Conservation (phyloP, 2,113 vertebrate species). For the Tragelaphus scriptus region DNA sequence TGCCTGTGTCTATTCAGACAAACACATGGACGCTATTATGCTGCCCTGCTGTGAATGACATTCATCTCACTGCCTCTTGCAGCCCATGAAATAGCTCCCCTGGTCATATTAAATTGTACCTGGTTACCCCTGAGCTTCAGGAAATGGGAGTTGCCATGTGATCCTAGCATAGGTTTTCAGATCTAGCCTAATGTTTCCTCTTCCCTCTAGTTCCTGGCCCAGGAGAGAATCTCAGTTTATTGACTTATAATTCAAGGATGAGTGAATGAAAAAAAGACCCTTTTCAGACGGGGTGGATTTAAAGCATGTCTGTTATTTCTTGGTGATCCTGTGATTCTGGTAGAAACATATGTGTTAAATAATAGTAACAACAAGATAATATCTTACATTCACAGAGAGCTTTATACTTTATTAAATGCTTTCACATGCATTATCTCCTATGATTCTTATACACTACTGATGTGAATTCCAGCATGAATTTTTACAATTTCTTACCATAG, state of each 20-base stretch:
- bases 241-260: slow-evolving; percentile 18
- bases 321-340: background rate
- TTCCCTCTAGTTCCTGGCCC: slow-evolving; percentile 8
- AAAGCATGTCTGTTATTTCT: background rate
- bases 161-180: background rate
- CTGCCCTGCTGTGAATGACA: slow-evolving; percentile 11
- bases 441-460: background rate
- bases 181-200: background rate
- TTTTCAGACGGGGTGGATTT: background rate
- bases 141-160: background rate
- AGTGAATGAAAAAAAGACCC: background rate
- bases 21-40: background rate
- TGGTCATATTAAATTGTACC: slow-evolving; percentile 9
- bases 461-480: background rate
- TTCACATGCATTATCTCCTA: background rate
- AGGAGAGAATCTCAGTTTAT: background rate
- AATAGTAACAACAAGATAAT: background rate
- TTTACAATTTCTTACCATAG: background rate
- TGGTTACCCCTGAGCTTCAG: slow-evolving; percentile 8
- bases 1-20: background rate
- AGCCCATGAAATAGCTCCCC: background rate
- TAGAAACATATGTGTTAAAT: background rate
- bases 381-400: background rate
- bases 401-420: background rate
- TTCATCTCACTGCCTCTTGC: background rate